A percentile compares a stretch with the other conserved stretches of the same genome.
Evolutionary conservation across 2,113 vertebrate species (phyloP).

Genomic region (Nothocercus julius): DNA sequence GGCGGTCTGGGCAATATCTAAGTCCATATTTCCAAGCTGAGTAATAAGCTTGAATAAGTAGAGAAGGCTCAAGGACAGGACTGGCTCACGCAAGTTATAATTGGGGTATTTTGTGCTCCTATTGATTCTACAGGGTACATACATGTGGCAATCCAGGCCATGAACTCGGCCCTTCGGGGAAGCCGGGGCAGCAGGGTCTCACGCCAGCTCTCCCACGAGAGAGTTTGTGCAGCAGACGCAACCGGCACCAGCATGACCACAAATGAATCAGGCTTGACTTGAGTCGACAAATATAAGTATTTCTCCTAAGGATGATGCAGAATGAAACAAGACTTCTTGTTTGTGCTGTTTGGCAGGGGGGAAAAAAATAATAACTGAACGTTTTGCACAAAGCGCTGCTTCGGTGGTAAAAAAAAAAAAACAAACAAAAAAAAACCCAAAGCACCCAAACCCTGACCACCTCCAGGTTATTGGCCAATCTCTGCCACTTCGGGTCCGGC

Average conservation of each 20-base stretch:
- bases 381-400: neutral
- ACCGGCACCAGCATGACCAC: neutral
- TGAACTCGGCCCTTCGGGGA: neutral
- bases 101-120: neutral
- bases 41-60: neutral
- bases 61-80: neutral
- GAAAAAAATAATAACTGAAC: neutral
- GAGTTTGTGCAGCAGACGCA: neutral
- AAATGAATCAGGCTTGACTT: neutral
- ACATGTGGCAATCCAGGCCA: neutral
- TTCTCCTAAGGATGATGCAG: conserved; percentile 9
- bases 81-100: neutral
- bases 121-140: neutral
- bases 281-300: neutral
- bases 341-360: neutral
- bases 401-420: too few species aligned
- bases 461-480: neutral
- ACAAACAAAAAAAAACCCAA: too few species aligned
- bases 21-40: neutral
- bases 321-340: neutral
- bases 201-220: neutral
- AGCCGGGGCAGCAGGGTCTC: neutral
- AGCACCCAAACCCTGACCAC: neutral
- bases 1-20: neutral
- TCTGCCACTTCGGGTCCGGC: neutral